Conservation (phyloP, 2,797 vertebrate genomes). For the Bradypodion ventrale region DNA sequence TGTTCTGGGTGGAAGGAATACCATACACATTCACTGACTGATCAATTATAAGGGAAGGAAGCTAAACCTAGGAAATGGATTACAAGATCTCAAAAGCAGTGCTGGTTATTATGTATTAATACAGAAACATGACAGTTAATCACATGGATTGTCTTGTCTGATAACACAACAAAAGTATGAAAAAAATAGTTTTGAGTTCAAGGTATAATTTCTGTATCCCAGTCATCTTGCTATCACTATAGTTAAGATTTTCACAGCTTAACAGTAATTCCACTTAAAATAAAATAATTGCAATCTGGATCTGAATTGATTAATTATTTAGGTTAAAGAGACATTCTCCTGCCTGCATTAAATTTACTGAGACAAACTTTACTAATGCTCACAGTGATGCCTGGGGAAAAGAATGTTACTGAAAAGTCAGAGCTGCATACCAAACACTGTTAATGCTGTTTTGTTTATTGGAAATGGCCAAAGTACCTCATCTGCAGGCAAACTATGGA, state of each 20-base stretch:
- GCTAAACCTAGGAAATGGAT: constrained; percentile 1
- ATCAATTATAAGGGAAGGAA: constrained; percentile 30
- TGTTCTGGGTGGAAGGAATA: not conserved
- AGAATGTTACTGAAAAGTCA: not conserved
- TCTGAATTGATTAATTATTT: not conserved
- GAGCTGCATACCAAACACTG: constrained; percentile 41
- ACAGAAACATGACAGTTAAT: constrained; percentile 28
- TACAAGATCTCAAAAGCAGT: constrained; percentile 11
- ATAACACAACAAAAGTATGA: not conserved
- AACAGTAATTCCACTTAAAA: not conserved
- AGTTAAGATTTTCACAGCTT: not conserved
- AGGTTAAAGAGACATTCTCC: not conserved
- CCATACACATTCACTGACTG: not conserved
- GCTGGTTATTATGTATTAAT: not conserved
- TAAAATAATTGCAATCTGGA: not conserved
- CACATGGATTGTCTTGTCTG: not conserved
- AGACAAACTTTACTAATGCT: not conserved
- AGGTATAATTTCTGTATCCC: not conserved
- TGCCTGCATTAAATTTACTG: not conserved
- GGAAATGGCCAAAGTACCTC: constrained; percentile 38
- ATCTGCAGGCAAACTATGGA: constrained; percentile 33
- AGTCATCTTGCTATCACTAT: not conserved
- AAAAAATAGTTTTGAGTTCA: not conserved
- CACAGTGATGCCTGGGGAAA: constrained; percentile 32
- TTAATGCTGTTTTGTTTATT: constrained; percentile 30